These are phyloP conservation scores for Diachrysia chrysitis DNA, from an alignment of 2,888 invertebrate species.

Conservation along the genomic window DNA sequence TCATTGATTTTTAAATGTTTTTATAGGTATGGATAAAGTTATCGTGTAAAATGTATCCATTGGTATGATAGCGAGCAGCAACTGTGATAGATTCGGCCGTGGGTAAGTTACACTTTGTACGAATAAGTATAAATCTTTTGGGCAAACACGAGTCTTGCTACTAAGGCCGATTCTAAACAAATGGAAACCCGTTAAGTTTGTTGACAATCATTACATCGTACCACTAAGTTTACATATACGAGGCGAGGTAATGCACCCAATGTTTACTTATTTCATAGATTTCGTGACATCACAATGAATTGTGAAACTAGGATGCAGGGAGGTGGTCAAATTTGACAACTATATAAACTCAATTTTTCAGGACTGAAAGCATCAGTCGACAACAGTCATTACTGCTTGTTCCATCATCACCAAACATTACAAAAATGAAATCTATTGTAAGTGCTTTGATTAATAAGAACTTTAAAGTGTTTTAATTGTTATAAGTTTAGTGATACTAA, in stretches of 20 bases:
- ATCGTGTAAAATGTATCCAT: slow-evolving; percentile 16
- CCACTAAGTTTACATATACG: slow-evolving; percentile 79
- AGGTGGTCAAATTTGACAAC: slow-evolving; percentile 78
- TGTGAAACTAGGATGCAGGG: slow-evolving; percentile 81
- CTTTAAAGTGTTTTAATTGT: slow-evolving; percentile 8
- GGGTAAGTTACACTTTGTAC: slow-evolving; percentile 50
- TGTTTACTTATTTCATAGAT: slow-evolving; percentile 88
- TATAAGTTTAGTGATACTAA: slow-evolving; percentile 58
- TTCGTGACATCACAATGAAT: slow-evolving; percentile 83
- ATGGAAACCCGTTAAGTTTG: slow-evolving; percentile 80
- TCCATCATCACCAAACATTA: slow-evolving; percentile 67
- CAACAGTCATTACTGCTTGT: slow-evolving; percentile 71
- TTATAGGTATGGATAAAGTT: slow-evolving; percentile 1
- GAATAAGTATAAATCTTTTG: slow-evolving; percentile 54
- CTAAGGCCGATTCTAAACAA: slow-evolving; percentile 75
- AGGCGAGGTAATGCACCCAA: slow-evolving; percentile 83
- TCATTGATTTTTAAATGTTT: background rate
- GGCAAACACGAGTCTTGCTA: slow-evolving; percentile 61
- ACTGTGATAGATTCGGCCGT: slow-evolving; percentile 44
- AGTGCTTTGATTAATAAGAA: slow-evolving; percentile 68
- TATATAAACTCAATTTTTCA: slow-evolving; percentile 85
- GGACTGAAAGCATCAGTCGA: slow-evolving; percentile 81
- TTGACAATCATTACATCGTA: slow-evolving; percentile 83
- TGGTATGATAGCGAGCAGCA: slow-evolving; percentile 11
- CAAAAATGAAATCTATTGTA: slow-evolving; percentile 86